Evolutionary conservation across 2,113 vertebrate genomes (phyloP).

Genomic region (Myotis lucifugus): DNA sequence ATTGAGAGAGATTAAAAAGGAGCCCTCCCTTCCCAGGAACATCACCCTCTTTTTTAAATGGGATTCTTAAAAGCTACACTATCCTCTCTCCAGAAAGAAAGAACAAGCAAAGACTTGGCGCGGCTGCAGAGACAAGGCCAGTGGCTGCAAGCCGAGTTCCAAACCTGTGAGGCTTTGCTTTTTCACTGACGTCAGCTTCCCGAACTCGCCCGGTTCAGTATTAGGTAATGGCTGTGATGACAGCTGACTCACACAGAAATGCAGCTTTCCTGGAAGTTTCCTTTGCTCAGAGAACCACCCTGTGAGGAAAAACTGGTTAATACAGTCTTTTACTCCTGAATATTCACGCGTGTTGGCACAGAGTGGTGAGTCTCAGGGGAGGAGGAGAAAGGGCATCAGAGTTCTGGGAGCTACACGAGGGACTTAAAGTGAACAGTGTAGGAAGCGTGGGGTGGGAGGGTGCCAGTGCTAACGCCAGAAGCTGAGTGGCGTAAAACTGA

Average conservation of each 20-base stretch:
- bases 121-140: not conserved
- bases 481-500: not conserved
- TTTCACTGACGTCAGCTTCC: slow-evolving; percentile 47
- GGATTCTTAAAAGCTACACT: not conserved
- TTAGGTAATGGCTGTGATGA: slow-evolving; percentile 35
- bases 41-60: not conserved
- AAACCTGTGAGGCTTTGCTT: slow-evolving; percentile 39
- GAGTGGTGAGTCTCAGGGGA: not conserved
- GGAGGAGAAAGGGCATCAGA: not conserved
- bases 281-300: slow-evolving; percentile 16
- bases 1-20: not conserved
- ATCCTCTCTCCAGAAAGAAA: slow-evolving; percentile 1
- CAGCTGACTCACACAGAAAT: slow-evolving; percentile 45
- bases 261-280: slow-evolving; percentile 19
- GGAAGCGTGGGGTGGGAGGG: not conserved
- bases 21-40: not conserved
- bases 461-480: not conserved
- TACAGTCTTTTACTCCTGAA: not conserved
- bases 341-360: not conserved
- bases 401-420: not conserved
- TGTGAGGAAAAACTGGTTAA: not conserved
- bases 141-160: not conserved
- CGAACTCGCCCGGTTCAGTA: not conserved
- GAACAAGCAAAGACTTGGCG: not conserved
- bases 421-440: not conserved